Evolutionary conservation across 1,140 invertebrate species (phyloP).

Genomic region (Leptopilina boulardi): DNA sequence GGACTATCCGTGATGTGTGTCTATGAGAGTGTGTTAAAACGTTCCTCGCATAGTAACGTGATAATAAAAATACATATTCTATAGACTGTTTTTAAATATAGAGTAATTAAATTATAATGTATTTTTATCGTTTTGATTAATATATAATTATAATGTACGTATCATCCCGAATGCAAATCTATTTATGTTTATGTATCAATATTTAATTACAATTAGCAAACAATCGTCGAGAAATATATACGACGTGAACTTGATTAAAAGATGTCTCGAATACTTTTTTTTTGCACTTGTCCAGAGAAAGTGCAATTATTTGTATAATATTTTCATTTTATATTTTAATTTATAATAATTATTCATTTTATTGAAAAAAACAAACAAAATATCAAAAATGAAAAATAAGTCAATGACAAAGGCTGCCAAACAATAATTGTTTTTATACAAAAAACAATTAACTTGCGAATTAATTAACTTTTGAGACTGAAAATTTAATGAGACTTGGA

Average conservation of each 20-base stretch:
- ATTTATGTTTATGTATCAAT: conserved; percentile 20
- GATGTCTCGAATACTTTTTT: conserved; percentile 3
- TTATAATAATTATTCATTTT: not conserved
- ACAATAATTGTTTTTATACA: conserved; percentile 26
- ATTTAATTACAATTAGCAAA: conserved; percentile 14
- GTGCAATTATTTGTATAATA: not conserved
- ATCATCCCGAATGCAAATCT: conserved; percentile 20
- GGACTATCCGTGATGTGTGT: conserved; percentile 22
- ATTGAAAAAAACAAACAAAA: not conserved
- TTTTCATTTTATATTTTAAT: no score
- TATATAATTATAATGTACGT: conserved; percentile 2
- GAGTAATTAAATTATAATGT: conserved; percentile 33
- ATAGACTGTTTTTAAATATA: conserved; percentile 48
- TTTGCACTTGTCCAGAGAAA: conserved; percentile 30
- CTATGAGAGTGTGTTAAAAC: conserved; percentile 45
- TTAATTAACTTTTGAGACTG: conserved; percentile 37
- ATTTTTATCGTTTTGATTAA: conserved; percentile 40
- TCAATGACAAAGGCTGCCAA: not conserved
- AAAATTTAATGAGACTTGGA: conserved; percentile 16
- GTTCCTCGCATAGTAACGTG: conserved; percentile 37
- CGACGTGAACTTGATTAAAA: not conserved
- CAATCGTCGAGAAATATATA: not conserved
- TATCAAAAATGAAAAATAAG: not conserved
- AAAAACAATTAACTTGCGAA: not conserved
- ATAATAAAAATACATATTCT: conserved; percentile 44